Evolutionary conservation across 2,113 vertebrate species (phyloP).

Genomic region (Brachyhypopomus occidentalis): DNA sequence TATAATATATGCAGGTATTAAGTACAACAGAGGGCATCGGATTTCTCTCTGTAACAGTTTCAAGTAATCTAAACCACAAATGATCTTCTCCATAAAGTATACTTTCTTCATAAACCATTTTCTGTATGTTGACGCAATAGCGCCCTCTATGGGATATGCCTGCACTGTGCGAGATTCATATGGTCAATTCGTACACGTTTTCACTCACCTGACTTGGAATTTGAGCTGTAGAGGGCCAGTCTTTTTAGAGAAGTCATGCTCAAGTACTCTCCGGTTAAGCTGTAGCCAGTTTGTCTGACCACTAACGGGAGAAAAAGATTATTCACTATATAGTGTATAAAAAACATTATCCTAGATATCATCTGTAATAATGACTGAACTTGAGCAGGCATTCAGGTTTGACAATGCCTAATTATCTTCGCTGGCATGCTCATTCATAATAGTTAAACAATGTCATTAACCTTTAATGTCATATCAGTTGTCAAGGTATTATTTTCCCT

Average conservation of each 20-base stretch:
- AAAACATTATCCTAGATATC: neutral
- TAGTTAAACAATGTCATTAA: neutral
- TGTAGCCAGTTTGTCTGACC: slow-evolving; percentile 95
- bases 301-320: slow-evolving; percentile 68
- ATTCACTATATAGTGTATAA: neutral
- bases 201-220: slow-evolving; percentile 76
- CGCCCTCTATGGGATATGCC: slow-evolving; percentile 70
- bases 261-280: slow-evolving; percentile 92
- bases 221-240: slow-evolving; percentile 80
- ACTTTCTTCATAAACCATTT: neutral
- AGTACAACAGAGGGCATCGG: neutral
- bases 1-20: neutral
- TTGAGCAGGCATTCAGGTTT: neutral
- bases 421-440: neutral
- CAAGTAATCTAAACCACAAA: neutral
- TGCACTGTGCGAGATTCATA: neutral
- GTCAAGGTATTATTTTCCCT: neutral
- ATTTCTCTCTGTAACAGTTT: too few relatives aligned
- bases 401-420: neutral
- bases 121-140: slow-evolving; percentile 38
- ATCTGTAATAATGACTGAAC: neutral
- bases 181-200: neutral
- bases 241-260: slow-evolving; percentile 92
- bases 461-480: neutral
- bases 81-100: neutral